Evolutionary conservation across 2,113 vertebrate genomes (phyloP).

Genomic region (Neogale vison): DNA sequence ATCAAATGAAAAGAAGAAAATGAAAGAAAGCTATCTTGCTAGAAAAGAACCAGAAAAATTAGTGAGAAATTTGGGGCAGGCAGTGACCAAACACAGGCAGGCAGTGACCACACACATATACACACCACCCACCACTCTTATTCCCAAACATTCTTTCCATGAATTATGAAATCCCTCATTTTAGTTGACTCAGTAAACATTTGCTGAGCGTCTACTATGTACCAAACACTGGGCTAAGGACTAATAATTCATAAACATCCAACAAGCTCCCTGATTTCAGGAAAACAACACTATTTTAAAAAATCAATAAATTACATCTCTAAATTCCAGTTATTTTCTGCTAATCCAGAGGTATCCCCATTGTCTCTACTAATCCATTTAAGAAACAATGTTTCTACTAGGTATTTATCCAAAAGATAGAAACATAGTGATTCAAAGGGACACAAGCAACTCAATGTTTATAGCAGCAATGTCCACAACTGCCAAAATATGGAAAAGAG

Average conservation of each 20-base stretch:
- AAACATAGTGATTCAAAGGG: not conserved
- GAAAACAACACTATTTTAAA: not conserved
- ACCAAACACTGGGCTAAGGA: not conserved
- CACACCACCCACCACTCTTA: not conserved
- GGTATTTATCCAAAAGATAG: not conserved
- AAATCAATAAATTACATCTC: not conserved
- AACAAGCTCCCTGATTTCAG: not conserved
- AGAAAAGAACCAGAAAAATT: not conserved
- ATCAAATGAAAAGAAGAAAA: not conserved
- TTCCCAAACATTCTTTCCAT: not conserved
- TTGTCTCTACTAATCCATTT: not conserved
- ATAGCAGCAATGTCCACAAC: not conserved
- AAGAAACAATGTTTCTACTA: not conserved
- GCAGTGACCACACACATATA: not conserved
- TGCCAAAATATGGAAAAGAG: not conserved
- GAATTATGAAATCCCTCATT: not conserved
- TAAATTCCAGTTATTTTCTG: constrained; percentile 51
- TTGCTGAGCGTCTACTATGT: not conserved
- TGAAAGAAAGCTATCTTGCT: not conserved
- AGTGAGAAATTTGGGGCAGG: not conserved
- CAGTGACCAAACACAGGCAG: not conserved
- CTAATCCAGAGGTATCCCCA: not conserved
- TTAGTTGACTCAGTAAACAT: not conserved
- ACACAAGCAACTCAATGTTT: not conserved
- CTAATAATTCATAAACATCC: not conserved